Base-by-base conservation (phyloP, 2,888 invertebrate species). In the Cabera pusaria region DNA sequence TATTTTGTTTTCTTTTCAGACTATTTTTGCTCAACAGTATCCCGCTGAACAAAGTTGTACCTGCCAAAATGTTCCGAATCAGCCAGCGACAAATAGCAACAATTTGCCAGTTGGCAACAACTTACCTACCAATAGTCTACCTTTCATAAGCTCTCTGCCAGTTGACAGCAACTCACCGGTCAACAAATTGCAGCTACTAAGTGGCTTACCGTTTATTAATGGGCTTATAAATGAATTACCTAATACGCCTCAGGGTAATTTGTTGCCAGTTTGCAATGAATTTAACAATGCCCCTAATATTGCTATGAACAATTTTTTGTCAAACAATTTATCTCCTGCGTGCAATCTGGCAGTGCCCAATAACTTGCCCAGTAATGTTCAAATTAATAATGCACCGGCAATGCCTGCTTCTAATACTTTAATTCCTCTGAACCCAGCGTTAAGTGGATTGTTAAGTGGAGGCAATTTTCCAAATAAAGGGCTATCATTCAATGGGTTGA, bases 1-100 rank as follows among this genome's bases (percentile, higher is more conserved):
- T 11, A 31, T 23, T 26, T 36, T 36, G n/a, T n/a, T 18, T 35
- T 25, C 26, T 19, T 55, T 58, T 33, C 69, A 77, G 77, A 33
- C 46, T 3, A 46, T 54, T 8, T 12, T 44, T 6, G 51, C 52
- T 2, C 67, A 75, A 38, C 5, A 54, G 1, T 20, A 47, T 10
- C 33, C 39, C 5, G 23, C 42, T 3, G 17, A 31, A 7, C 18
- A 9, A 20, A 49, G 53, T 32, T 20, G 41, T n/a, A 29, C 29
- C 19, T 41, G 29, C 10, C 62, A 60, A 9, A 23, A 45, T 53
- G 19, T 31, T 7, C 21, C 10, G 12, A 16, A 25, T 9, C 6
- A 8, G 6, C 5, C 6, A 6, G 5, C 20, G 1, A 3, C 10
- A 1, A 40, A 33, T 21, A 2, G 9, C 8, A 49, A 46, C 16